A percentile compares a stretch with the other conserved stretches of the same genome.
Conservation (phyloP, 2,797 vertebrate genomes). For the Myiotriccus ornatus region DNA sequence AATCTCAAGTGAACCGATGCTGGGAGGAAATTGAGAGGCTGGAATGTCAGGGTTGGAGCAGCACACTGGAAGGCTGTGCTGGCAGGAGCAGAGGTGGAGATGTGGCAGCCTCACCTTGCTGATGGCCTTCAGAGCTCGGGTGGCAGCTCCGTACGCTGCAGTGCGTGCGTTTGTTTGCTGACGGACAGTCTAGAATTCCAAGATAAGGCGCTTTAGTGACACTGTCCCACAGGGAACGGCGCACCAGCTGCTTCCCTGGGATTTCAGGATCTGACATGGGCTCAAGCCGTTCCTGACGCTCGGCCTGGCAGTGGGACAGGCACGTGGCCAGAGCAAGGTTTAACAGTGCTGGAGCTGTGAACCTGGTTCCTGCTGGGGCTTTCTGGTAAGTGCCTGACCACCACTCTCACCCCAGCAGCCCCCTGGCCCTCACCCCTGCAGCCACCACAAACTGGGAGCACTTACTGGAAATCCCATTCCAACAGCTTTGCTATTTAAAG, state of each 20-base stretch:
- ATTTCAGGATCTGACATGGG: fast-evolving
- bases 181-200: slow-evolving; percentile 85
- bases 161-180: slow-evolving; percentile 82
- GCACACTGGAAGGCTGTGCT: background rate
- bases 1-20: fast-evolving
- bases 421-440: background rate
- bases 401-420: background rate
- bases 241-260: fast-evolving
- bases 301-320: background rate
- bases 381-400: fast-evolving
- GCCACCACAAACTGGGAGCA: background rate
- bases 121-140: slow-evolving; percentile 87
- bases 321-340: background rate
- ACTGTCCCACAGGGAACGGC: fast-evolving
- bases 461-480: background rate
- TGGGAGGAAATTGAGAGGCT: background rate
- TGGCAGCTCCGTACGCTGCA: slow-evolving; percentile 80
- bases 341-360: background rate
- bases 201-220: background rate
- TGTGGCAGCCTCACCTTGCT: slow-evolving; percentile 86
- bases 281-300: fast-evolving
- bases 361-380: background rate
- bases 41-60: fast-evolving
- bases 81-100: background rate
- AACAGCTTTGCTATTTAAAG: background rate